These are phyloP conservation scores for Pseudomyrmex gracilis DNA, from an alignment of 1,140 invertebrate genomes.

Conservation along the genomic window DNA sequence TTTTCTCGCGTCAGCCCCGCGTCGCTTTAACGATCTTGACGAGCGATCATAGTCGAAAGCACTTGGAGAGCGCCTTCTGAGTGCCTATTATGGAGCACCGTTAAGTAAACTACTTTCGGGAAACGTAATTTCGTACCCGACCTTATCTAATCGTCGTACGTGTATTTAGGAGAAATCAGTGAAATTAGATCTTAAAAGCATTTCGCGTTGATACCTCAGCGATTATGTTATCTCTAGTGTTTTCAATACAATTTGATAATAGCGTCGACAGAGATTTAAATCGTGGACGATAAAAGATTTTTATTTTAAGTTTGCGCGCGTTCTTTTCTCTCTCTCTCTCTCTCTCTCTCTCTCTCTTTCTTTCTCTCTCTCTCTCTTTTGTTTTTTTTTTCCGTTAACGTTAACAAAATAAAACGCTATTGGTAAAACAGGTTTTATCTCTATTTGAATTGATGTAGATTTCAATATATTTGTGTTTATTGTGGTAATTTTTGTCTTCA, in stretches of 20 bases:
- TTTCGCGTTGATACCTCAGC: neutral
- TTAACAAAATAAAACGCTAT: too few relatives aligned
- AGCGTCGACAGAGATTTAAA: neutral
- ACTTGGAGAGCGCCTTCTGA: constrained; percentile 8
- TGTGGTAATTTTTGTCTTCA: neutral
- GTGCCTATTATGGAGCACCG: constrained; percentile 1
- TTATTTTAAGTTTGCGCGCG: too few relatives aligned
- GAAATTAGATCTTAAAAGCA: neutral
- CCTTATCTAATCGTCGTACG: constrained; percentile 39
- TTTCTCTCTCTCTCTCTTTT: too few relatives aligned
- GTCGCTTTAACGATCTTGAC: constrained; percentile 50
- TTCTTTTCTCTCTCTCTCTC: too few relatives aligned
- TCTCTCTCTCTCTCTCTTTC: too few relatives aligned
- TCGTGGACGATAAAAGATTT: neutral
- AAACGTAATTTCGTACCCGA: constrained; percentile 24
- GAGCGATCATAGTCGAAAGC: constrained; percentile 35
- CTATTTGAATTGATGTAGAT: neutral
- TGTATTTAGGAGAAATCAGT: constrained; percentile 12
- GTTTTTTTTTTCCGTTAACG: too few relatives aligned
- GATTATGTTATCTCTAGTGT: neutral
- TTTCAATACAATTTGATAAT: neutral
- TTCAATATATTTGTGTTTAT: neutral
- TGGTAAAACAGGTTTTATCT: too few relatives aligned
- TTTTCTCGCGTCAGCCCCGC: constrained; percentile 17
- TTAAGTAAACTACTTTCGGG: constrained; percentile 13